Base-by-base conservation (phyloP, 2,113 vertebrate species). In the Synodontis membranacea region DNA sequence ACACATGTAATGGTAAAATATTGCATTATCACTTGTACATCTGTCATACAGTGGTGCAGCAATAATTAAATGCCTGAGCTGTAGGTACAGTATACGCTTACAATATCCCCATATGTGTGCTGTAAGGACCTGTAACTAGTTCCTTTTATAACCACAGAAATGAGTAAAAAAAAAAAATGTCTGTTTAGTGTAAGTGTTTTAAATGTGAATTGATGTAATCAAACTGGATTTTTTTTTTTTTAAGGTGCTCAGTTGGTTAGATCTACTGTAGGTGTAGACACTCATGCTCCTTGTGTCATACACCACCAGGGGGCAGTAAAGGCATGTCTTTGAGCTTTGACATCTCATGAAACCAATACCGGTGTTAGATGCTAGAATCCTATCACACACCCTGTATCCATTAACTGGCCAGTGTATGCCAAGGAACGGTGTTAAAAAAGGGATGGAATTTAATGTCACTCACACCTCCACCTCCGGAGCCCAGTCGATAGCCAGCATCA, bases 361-460 rank as follows among this genome's bases (percentile, higher is more conserved):
- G 74, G 28, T 64, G 56, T 42, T 54, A 21, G 60, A 34, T 54
- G 25, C 25, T 31, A 10, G 42, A 62, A 14, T 46, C 75, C 6
- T 25, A 3, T 14, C 1, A 54, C 48, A 19, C 12, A 31, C 14
- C 54, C 25, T 50, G 60, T 46, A 9, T 68, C 12, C 11, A 34
- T 88, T 95, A 98, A 88, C 95, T 96, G 87, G 90, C 91, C 91
- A 99, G 92, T 74, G 95, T 95, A 90, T 93, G 96, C 98, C 98
- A 99, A 0, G 94, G 96, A 85, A 98, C 79, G 0, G 92, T 86
- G 56, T 93, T 96, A 93, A 99, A 99, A 92, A 99, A 99, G 5
- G 97, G 95, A 78, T 99, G 98, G 83, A 96, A 95, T 92, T 98
- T 99, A 89, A 99, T 97, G 92, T 96, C 96, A 0, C 93, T 91